Evolutionary conservation across 2,113 vertebrate species (phyloP).

Genomic region (Neodon shergylaensis): DNA sequence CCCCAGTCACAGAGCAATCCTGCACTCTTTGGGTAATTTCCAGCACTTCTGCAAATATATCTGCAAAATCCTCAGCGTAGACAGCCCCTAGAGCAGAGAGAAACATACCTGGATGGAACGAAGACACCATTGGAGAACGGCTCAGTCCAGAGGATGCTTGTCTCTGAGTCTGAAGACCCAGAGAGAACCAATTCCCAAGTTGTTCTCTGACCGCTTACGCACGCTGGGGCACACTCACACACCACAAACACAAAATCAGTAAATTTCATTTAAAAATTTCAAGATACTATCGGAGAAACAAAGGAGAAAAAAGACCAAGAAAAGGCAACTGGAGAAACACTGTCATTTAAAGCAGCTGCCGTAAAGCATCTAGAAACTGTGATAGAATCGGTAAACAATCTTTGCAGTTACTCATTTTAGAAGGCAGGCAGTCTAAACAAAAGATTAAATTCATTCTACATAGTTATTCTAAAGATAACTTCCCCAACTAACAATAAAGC

Average conservation of each 20-base stretch:
- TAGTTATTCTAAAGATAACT: slow-evolving; percentile 55
- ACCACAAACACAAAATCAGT: background rate
- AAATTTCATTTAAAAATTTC: background rate
- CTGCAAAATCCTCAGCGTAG: slow-evolving; percentile 14
- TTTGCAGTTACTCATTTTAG: slow-evolving; percentile 49
- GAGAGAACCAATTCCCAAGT: background rate
- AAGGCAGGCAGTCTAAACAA: slow-evolving; percentile 8
- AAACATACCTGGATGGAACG: background rate
- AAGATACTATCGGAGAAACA: background rate
- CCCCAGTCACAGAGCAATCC: background rate
- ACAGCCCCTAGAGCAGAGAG: background rate
- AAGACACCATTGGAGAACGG: background rate
- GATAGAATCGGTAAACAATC: slow-evolving; percentile 4
- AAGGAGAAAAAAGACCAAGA: background rate
- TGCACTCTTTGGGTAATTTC: background rate
- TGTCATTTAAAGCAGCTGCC: background rate
- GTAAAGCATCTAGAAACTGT: slow-evolving; percentile 32
- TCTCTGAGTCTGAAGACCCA: background rate
- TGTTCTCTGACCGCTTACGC: background rate
- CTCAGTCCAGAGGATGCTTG: background rate
- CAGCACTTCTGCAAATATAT: background rate
- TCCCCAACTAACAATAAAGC: slow-evolving; percentile 48
- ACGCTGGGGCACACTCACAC: background rate
- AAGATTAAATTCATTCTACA: slow-evolving; percentile 34
- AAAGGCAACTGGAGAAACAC: background rate